Base-by-base conservation (phyloP, 2,797 vertebrate species). In the Spheniscus humboldti region DNA sequence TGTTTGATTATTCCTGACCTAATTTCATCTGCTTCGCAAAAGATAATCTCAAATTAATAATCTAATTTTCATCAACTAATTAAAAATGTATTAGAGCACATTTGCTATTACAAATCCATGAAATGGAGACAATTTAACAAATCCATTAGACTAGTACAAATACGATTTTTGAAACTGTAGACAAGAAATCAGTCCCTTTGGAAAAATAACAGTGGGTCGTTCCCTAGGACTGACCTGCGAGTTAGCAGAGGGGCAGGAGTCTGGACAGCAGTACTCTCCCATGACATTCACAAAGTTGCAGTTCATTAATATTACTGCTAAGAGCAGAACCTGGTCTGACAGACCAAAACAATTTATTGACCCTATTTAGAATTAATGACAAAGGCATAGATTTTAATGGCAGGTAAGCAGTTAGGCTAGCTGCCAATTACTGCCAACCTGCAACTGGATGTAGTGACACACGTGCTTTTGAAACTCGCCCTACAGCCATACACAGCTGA, bases 221-320 rank as follows among this genome's bases (percentile, higher is more conserved):
- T 96, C 88, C 74, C 53, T 48, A 60, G 63, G 82, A 86, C 59
- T 60, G 63, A 83, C 18, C 33, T 53, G 59, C 18, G 28, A 94
- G 41, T 59, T 87, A 84, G 55, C 69, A 92, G 92, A 92, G 64
- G 80, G 74, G 66, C 74, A 88, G 76, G 82, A 86, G 74, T 35
- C 72, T 53, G 91, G 92, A 90, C 66, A 96, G 77, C 69, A 92
- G 87, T 35, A 80, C 62, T 88, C 81, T 90, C 88, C 86, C 63
- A 67, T 71, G 74, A 92, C 78, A 91, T 69, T 69, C 91, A 86
- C 60, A 94, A 94, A 95, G 72, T 20, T 97, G 86, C 48, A 90
- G 69, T 84, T 95, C 88, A 94, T 95, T 91, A 96, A 47, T 87
- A 92, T 52, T 68, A 93, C 66, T 88, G 81, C 55, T 95, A 96